Conservation (phyloP, 2,888 invertebrate species). For the Dasysyrphus tricinctus region DNA sequence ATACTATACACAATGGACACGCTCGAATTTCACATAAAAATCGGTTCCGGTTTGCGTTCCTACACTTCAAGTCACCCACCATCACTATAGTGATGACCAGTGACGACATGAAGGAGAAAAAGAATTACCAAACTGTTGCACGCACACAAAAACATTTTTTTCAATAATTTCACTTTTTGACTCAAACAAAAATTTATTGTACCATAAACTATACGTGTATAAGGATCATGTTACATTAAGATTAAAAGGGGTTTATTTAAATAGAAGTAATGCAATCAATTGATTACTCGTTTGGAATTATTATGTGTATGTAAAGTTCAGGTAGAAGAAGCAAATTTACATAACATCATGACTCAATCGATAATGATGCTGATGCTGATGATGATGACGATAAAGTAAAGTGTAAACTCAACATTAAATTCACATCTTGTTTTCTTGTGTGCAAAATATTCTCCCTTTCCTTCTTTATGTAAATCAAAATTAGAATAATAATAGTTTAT, state of each 20-base stretch:
- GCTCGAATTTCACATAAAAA: constrained; percentile 64
- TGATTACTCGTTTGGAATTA: constrained; percentile 43
- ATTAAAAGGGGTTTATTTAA: constrained; percentile 14
- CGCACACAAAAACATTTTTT: constrained; percentile 17
- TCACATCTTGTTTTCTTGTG: constrained; percentile 26
- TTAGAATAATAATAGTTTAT: constrained; percentile 54
- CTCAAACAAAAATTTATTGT: constrained; percentile 41
- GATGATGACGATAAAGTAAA: neutral
- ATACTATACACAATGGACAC: constrained; percentile 47
- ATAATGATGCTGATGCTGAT: constrained; percentile 1
- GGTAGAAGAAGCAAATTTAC: constrained; percentile 43
- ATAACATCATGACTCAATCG: constrained; percentile 63
- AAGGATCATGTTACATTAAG: constrained; percentile 25
- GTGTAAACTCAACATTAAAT: constrained; percentile 24
- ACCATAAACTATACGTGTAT: neutral
- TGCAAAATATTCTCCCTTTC: constrained; percentile 20
- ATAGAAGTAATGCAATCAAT: constrained; percentile 52
- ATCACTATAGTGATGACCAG: neutral
- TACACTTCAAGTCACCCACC: constrained; percentile 26
- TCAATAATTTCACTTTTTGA: constrained; percentile 55
- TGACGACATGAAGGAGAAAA: neutral
- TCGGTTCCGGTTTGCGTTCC: constrained; percentile 58
- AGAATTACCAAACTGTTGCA: constrained; percentile 46
- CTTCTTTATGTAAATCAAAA: constrained; percentile 60
- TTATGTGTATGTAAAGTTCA: constrained; percentile 24